These are phyloP conservation scores for Andrena dorsata DNA, from an alignment of 2,888 invertebrate genomes.

Conservation along the genomic window DNA sequence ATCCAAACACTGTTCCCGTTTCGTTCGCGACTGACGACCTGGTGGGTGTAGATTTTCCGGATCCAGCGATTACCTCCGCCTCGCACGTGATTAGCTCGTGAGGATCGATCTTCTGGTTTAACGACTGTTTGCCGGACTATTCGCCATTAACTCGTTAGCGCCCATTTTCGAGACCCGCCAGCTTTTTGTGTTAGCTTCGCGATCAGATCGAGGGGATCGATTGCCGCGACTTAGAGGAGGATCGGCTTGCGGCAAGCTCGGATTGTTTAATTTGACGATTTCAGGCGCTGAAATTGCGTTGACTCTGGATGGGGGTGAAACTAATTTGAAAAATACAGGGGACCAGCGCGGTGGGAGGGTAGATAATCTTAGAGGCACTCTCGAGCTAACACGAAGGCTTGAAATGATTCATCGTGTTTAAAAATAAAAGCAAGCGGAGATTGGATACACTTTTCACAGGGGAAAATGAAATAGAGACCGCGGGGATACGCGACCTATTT, in stretches of 20 bases:
- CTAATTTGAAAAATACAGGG: neutral
- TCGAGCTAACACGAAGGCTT: neutral
- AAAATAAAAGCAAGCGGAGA: constrained; percentile 8
- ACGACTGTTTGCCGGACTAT: neutral
- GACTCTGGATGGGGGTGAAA: neutral
- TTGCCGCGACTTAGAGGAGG: no score
- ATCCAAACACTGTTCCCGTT: no score
- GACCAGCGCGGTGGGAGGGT: neutral
- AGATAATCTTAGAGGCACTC: neutral
- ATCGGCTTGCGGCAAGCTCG: neutral
- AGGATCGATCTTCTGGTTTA: neutral
- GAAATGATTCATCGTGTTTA: neutral
- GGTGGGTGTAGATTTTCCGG: neutral
- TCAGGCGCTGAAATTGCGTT: neutral
- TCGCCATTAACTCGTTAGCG: neutral
- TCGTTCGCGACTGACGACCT: no score
- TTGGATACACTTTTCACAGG: constrained; percentile 16
- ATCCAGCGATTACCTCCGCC: neutral
- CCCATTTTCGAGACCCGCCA: neutral
- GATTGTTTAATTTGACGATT: neutral
- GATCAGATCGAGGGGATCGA: no score
- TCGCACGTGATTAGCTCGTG: neutral
- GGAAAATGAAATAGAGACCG: neutral
- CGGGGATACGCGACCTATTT: neutral
- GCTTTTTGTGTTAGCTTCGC: no score